Evolutionary conservation across 2,797 vertebrate genomes (phyloP).

Genomic region (Dromococcyx pavoninus): DNA sequence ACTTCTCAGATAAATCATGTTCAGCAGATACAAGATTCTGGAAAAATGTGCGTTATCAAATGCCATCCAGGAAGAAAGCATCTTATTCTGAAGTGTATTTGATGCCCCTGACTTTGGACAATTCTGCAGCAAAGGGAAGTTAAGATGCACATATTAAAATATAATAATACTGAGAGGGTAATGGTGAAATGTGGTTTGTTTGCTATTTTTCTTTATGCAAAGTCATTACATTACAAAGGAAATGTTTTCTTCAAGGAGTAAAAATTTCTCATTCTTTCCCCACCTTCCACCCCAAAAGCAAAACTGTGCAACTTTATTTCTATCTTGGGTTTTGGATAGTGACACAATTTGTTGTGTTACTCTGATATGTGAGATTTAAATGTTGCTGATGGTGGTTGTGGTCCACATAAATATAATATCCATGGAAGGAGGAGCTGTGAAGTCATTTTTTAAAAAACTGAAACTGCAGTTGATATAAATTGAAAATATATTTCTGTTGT

Average conservation of each 20-base stretch:
- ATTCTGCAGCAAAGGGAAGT: background rate
- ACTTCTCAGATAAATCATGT: slow-evolving; percentile 25
- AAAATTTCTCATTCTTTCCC: background rate
- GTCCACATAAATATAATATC: background rate
- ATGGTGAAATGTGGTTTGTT: background rate
- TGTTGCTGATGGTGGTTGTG: rapidly evolving
- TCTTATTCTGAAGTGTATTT: background rate
- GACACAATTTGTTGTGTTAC: background rate
- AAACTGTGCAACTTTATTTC: background rate
- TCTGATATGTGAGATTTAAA: background rate
- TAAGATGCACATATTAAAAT: background rate
- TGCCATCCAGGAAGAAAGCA: slow-evolving; percentile 74
- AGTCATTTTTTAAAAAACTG: background rate
- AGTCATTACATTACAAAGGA: background rate
- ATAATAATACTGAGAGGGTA: background rate
- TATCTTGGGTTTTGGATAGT: background rate
- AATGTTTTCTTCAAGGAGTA: background rate
- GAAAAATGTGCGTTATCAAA: slow-evolving; percentile 85
- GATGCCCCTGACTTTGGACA: background rate
- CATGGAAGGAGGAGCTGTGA: background rate
- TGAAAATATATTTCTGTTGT: background rate
- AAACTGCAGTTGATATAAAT: background rate
- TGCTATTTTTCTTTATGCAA: background rate
- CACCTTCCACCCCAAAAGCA: background rate
- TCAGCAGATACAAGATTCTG: slow-evolving; percentile 82